Base-by-base conservation (phyloP, 2,888 invertebrate species). In the Anoplius nigerrimus region DNA sequence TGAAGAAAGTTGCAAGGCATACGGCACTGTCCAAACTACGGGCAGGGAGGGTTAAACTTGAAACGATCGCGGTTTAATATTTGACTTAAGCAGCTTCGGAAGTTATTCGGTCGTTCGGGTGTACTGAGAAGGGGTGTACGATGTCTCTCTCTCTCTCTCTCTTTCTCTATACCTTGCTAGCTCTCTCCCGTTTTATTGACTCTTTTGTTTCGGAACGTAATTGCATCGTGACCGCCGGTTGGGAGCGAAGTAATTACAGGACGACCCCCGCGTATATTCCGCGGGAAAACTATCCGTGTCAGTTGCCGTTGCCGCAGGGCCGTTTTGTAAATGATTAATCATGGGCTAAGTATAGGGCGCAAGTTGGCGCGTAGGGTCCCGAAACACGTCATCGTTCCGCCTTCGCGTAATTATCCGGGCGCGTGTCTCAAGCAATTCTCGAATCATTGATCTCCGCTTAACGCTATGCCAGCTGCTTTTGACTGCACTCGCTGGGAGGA, bases 311-410 rank as follows among this genome's bases (percentile, higher is more conserved):
- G 69, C 73, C 70, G 72, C 63, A n/a, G 71, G 77, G 76, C 21
- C 73, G 75, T 77, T 75, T 73, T 75, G 76, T 78, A 82, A 82
- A 86, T 85, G 84, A 86, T 87, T 83, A 86, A 86, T 87, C 82
- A 82, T 74, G 76, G 72, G 76, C 82, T 84, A 83, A 85, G 76
- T 81, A 80, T 76, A 79, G 83, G 78, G 76, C 77, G 75, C 71
- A 75, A 65, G 68, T 65, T 57, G 69, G 59, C 16, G 16, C 15
- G 58, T 69, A 66, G 70, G 72, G 72, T 71, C 54, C 57, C 46
- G 61, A 56, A 74, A 64, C 56, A 66, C 66, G 62, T 51, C 55
- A 60, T 55, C 46, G 24, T 16, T 18, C 18, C 43, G 55, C 60
- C 56, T 66, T 68, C 64, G 48, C 59, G 55, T 78, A 78, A 79